Percentiles rank a stretch among this genome's conserved stretches.
Conservation (phyloP, 2,888 invertebrate species). For the Protonemura montana region DNA sequence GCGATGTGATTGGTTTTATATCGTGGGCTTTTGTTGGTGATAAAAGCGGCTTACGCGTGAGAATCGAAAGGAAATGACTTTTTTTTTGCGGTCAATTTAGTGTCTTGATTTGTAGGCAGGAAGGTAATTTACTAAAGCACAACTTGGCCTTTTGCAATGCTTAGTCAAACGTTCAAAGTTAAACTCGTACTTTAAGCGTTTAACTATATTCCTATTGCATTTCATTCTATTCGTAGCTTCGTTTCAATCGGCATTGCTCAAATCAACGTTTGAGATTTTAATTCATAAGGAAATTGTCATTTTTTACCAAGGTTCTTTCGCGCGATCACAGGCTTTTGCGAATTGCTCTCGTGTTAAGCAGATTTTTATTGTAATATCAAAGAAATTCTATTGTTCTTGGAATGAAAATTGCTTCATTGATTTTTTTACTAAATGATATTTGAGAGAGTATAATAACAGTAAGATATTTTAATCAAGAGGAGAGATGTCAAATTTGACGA, state of each 20-base stretch:
- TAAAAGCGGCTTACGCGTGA: neutral
- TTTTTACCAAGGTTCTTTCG: neutral
- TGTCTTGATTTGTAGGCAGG: neutral
- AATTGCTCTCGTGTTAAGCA: constrained; percentile 12
- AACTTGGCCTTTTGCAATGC: neutral
- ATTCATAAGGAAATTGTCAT: neutral
- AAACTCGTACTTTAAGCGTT: neutral
- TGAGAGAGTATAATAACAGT: constrained; percentile 3
- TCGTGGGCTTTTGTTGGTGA: neutral
- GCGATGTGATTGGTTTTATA: neutral
- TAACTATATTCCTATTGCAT: neutral
- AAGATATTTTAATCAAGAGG: constrained; percentile 27
- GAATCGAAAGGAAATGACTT: neutral
- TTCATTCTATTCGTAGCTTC: neutral
- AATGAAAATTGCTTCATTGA: neutral
- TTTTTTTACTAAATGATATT: constrained; percentile 2
- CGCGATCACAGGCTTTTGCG: neutral
- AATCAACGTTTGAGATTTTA: neutral
- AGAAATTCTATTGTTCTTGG: neutral
- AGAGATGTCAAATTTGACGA: constrained; percentile 37
- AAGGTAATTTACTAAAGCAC: neutral
- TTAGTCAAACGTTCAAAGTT: neutral
- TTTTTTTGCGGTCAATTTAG: neutral
- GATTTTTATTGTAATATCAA: neutral
- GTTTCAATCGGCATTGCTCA: neutral